Evolutionary conservation across 2,888 invertebrate species (phyloP).

Genomic region (Lordiphosa andalusiaca): DNA sequence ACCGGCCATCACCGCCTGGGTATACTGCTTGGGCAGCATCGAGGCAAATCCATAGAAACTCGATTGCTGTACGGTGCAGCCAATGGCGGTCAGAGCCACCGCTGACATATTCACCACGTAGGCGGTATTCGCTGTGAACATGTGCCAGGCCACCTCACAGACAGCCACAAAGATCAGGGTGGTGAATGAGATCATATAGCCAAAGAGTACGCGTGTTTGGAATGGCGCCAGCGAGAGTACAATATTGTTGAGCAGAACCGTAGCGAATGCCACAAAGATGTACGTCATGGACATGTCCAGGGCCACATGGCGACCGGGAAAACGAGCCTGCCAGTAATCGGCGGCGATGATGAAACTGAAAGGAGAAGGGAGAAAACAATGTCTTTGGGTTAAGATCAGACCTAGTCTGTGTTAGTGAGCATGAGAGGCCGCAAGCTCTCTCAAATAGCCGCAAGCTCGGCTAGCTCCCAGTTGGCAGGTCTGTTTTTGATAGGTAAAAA

Average conservation of each 20-base stretch:
- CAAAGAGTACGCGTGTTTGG: conserved; percentile 92
- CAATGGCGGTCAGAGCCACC: conserved; percentile 91
- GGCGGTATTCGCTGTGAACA: conserved; percentile 88
- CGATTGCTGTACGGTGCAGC: conserved; percentile 95
- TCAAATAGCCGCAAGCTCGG: no score
- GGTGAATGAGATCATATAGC: conserved; percentile 89
- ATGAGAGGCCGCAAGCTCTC: background rate
- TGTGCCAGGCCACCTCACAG: conserved; percentile 92
- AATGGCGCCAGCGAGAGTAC: conserved; percentile 90
- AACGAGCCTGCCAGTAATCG: conserved; percentile 93
- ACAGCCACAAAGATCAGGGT: conserved; percentile 91
- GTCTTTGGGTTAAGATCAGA: background rate
- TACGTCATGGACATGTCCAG: conserved; percentile 96
- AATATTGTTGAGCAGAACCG: conserved; percentile 92
- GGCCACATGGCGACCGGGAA: conserved; percentile 91
- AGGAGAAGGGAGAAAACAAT: background rate
- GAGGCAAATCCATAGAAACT: conserved; percentile 97
- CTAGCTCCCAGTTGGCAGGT: no score
- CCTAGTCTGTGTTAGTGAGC: background rate
- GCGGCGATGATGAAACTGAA: conserved; percentile 94
- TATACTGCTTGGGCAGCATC: conserved; percentile 92
- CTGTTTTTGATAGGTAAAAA: no score
- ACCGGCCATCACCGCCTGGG: conserved; percentile 96
- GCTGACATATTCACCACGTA: conserved; percentile 92
- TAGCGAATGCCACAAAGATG: conserved; percentile 92